A percentile compares a stretch with the other conserved stretches of the same genome.
Evolutionary conservation across 35 echinoderm and acorn worm species (phyloP).

Genomic region (Lytechinus pictus): DNA sequence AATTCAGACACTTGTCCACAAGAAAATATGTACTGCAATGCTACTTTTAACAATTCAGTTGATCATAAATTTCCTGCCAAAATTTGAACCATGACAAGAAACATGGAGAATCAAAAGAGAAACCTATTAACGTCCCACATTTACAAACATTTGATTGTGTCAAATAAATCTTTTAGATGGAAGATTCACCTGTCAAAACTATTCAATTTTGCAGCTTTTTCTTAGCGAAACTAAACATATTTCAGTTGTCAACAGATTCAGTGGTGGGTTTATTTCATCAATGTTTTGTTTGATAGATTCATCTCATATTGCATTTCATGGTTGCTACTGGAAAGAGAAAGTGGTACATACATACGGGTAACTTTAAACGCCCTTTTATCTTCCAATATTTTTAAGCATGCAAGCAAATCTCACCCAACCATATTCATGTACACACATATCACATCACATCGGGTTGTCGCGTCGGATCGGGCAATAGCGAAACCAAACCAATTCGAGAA

Average conservation of each 20-base stretch:
- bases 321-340: too few species aligned
- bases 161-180: background rate
- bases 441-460: too few species aligned
- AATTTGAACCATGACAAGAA: background rate
- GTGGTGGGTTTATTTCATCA: background rate
- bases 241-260: background rate
- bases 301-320: too few species aligned
- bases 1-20: too few species aligned
- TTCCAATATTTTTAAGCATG: too few species aligned
- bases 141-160: background rate
- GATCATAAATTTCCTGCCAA: background rate
- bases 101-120: background rate
- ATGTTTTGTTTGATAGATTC: background rate
- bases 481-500: too few species aligned
- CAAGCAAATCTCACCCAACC: too few species aligned
- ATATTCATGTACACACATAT: too few species aligned
- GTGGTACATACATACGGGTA: too few species aligned
- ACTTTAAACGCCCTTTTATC: too few species aligned
- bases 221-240: background rate
- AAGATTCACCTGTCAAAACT: background rate
- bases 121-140: background rate
- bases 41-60: background rate
- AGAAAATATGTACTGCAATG: background rate
- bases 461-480: too few species aligned
- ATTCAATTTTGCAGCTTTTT: background rate